Conservation (phyloP, 2,797 vertebrate species). For the Acanthurus lineatus region DNA sequence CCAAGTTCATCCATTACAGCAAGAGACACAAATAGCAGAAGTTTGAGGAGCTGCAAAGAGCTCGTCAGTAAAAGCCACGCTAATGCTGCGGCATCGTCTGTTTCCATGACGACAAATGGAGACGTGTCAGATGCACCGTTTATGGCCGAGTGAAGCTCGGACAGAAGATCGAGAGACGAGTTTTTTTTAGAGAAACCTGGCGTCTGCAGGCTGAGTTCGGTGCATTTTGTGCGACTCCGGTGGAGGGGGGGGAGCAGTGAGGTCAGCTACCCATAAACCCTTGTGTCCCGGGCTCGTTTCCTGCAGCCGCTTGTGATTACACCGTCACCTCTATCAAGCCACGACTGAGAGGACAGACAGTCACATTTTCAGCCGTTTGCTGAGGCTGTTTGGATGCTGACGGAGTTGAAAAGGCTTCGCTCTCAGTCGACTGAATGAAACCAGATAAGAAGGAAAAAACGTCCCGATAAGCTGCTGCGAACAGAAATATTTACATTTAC, state of each 20-base stretch:
- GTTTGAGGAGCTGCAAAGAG: neutral
- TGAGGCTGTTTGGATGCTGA: neutral
- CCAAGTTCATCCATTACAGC: slow-evolving; percentile 30
- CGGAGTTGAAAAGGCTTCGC: neutral
- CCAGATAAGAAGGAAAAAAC: neutral
- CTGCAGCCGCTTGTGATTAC: neutral
- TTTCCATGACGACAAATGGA: slow-evolving; percentile 72
- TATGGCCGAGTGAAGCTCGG: neutral
- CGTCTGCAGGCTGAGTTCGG: neutral
- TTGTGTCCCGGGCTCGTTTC: neutral
- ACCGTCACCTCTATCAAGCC: neutral
- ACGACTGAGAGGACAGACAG: neutral
- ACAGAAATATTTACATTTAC: neutral
- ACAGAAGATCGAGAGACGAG: neutral
- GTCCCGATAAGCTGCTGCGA: neutral
- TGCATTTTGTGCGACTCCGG: neutral
- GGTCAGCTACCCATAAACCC: slow-evolving; percentile 31
- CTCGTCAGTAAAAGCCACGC: slow-evolving; percentile 1
- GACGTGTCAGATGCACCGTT: neutral
- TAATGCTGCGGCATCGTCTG: slow-evolving; percentile 22
- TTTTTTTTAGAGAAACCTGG: neutral
- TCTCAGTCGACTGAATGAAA: neutral
- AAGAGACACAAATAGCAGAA: slow-evolving; percentile 14
- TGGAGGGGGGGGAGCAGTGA: neutral
- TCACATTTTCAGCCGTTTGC: neutral